phyloP scores from a whole-genome alignment of 2,888 invertebrate genomes.

The Epistrophella euchroma region DNA sequence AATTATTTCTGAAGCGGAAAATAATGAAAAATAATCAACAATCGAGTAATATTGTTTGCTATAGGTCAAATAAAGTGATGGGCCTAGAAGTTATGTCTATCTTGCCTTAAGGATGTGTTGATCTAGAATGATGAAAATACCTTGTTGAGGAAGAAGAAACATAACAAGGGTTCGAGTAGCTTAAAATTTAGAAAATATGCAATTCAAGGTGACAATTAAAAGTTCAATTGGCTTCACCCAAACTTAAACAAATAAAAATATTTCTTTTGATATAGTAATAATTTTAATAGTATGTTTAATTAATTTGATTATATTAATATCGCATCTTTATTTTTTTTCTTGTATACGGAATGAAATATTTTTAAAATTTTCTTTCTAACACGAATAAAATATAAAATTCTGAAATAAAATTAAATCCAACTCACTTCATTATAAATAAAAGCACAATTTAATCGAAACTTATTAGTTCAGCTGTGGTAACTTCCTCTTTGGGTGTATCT shows the following conservation, averaged over 20 bases:
- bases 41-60: too few species aligned
- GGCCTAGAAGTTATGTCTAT: too few species aligned
- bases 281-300: slow-evolving; percentile 28
- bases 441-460: slow-evolving; percentile 88
- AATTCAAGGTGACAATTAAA: too few species aligned
- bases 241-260: neutral
- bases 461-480: slow-evolving; percentile 91
- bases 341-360: slow-evolving; percentile 58
- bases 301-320: slow-evolving; percentile 62
- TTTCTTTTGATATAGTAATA: neutral
- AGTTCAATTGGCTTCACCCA: too few species aligned
- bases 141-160: too few species aligned
- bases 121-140: too few species aligned
- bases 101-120: too few species aligned
- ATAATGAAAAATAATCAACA: too few species aligned
- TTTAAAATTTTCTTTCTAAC: slow-evolving; percentile 48
- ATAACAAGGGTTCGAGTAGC: too few species aligned
- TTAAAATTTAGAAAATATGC: too few species aligned
- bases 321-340: slow-evolving; percentile 37
- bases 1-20: too few species aligned
- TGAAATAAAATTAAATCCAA: slow-evolving; percentile 20
- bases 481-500: slow-evolving; percentile 83
- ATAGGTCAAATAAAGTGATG: too few species aligned
- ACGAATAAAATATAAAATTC: slow-evolving; percentile 38
- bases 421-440: neutral